Percentiles rank a stretch among this genome's conserved stretches.
phyloP scores from a whole-genome alignment of 2,888 invertebrate genomes.

The Ophion costatus region DNA sequence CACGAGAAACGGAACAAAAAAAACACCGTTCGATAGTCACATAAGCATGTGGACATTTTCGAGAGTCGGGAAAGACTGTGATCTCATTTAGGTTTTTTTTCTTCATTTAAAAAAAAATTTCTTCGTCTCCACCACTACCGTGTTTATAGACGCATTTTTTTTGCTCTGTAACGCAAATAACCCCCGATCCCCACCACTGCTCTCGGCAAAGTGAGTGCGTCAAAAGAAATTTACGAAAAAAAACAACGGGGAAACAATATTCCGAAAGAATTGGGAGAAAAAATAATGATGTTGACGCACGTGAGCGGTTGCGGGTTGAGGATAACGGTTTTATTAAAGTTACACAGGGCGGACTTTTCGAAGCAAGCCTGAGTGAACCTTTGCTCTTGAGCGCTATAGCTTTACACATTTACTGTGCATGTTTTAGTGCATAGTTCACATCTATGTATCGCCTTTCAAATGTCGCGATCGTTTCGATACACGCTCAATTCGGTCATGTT shows the following conservation, averaged over 20 bases:
- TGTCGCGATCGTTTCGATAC: slow-evolving; percentile 64
- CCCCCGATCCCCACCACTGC: too few relatives aligned
- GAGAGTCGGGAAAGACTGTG: slow-evolving; percentile 66
- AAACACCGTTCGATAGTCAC: slow-evolving; percentile 2
- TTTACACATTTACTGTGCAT: slow-evolving; percentile 79
- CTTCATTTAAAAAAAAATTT: too few relatives aligned
- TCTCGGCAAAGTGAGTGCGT: background rate
- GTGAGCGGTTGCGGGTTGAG: background rate
- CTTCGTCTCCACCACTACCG: slow-evolving; percentile 21
- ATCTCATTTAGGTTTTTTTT: slow-evolving; percentile 72
- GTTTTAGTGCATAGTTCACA: slow-evolving; percentile 82
- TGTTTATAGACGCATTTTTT: slow-evolving; percentile 21
- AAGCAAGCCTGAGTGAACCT: background rate
- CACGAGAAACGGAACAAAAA: slow-evolving; percentile 6
- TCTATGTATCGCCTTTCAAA: slow-evolving; percentile 50
- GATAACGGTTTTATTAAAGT: slow-evolving; percentile 17
- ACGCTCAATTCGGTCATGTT: slow-evolving; percentile 34
- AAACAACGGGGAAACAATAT: background rate
- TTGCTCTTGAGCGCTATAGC: slow-evolving; percentile 63
- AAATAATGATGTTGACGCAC: background rate
- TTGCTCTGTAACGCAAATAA: background rate
- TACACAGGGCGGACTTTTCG: background rate
- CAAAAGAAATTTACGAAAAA: background rate
- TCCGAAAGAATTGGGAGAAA: background rate
- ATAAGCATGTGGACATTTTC: slow-evolving; percentile 32